Evolutionary conservation across 2,113 vertebrate genomes (phyloP).

Genomic region (Pleuronectes platessa): DNA sequence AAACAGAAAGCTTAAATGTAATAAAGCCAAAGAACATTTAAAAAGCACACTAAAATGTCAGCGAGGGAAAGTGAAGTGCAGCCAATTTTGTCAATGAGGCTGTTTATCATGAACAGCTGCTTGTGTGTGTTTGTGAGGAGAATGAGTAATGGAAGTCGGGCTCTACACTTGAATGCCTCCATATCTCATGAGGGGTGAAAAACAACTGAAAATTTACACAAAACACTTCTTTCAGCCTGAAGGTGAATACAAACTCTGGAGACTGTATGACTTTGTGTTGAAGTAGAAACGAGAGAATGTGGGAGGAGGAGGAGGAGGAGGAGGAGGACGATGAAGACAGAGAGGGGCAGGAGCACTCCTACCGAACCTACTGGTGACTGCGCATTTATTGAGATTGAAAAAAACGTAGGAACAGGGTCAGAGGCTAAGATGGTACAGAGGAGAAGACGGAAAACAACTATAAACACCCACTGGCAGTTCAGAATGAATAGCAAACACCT

Average conservation of each 20-base stretch:
- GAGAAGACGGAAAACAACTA: constrained; percentile 38
- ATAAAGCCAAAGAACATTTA: not conserved
- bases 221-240: constrained; percentile 46
- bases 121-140: constrained; percentile 11
- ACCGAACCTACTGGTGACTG: constrained; percentile 31
- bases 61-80: constrained; percentile 23
- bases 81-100: constrained; percentile 31
- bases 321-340: constrained; percentile 10
- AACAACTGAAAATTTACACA: constrained; percentile 53
- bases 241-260: constrained; percentile 60
- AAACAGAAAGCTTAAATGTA: not conserved
- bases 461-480: constrained; percentile 58
- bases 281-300: constrained; percentile 47
- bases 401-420: constrained; percentile 25
- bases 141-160: constrained; percentile 46
- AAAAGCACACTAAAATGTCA: constrained; percentile 12
- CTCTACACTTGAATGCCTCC: constrained; percentile 33
- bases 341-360: constrained; percentile 7
- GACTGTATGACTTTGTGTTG: constrained; percentile 64
- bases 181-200: constrained; percentile 25
- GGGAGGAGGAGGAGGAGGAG: constrained; percentile 34
- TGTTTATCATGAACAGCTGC: constrained; percentile 39
- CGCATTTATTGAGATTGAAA: constrained; percentile 28
- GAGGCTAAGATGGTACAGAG: constrained; percentile 24
- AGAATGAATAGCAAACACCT: constrained; percentile 54